Conservation (phyloP, 1,140 invertebrate species). For the Grapholita molesta region DNA sequence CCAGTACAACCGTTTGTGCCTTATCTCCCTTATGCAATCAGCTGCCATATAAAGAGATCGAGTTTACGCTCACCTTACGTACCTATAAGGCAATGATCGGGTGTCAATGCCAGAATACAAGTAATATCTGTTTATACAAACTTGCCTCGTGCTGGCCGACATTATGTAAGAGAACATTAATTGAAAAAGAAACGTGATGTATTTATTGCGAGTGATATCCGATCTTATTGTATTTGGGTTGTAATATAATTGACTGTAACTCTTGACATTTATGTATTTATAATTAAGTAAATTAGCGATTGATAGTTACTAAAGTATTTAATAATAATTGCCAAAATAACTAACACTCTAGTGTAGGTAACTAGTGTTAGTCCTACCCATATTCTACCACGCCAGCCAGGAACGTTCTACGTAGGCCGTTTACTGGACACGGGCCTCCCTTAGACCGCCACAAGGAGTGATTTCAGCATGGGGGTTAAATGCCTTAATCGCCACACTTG, state of each 20-base stretch:
- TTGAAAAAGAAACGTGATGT: neutral
- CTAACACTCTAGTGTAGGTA: no score
- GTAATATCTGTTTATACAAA: constrained; percentile 12
- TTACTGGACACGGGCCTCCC: no score
- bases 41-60: constrained; percentile 48
- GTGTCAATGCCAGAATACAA: constrained; percentile 50
- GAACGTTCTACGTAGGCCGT: no score
- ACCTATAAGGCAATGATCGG: constrained; percentile 52
- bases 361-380: no score
- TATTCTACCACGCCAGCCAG: no score
- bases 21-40: constrained; percentile 24
- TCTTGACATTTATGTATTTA: no score
- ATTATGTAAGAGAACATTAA: neutral
- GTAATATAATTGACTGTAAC: neutral
- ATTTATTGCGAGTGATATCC: neutral
- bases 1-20: constrained; percentile 19
- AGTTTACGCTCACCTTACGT: constrained; percentile 49
- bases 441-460: no score
- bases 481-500: no score
- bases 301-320: no score
- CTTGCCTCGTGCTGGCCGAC: neutral
- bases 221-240: neutral
- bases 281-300: no score
- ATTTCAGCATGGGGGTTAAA: no score
- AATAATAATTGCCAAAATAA: no score